phyloP scores from a whole-genome alignment of 2,797 vertebrate genomes.

The Eupleurogrammus muticus region DNA sequence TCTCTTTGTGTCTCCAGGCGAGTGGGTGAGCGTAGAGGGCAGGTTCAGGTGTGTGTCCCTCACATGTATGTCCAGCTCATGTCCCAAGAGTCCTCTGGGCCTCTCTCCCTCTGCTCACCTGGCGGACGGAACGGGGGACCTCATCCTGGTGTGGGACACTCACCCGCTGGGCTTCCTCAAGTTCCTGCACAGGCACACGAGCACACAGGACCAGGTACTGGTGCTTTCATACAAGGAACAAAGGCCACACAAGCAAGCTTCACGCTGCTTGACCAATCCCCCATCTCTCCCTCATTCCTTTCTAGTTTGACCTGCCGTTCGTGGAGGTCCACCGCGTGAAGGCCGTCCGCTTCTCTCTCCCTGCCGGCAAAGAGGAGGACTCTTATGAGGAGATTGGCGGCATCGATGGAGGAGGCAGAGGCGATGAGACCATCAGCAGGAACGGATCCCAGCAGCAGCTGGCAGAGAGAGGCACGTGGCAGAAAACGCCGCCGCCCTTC shows the following conservation, averaged over 20 bases:
- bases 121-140: constrained; percentile 88
- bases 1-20: constrained; percentile 56
- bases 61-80: constrained; percentile 88
- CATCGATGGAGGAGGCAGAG: constrained; percentile 37
- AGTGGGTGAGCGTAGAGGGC: constrained; percentile 83
- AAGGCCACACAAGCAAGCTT: background rate
- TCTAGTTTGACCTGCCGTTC: constrained; percentile 88
- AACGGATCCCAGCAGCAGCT: constrained; percentile 74
- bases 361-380: constrained; percentile 58
- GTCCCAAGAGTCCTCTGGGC: constrained; percentile 85
- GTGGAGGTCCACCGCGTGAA: constrained; percentile 88
- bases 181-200: constrained; percentile 87
- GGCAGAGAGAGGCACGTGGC: constrained; percentile 33
- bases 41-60: constrained; percentile 86
- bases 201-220: constrained; percentile 84
- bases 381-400: constrained; percentile 36
- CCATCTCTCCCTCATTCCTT: background rate
- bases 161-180: constrained; percentile 82
- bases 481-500: constrained; percentile 52
- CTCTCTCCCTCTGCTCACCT: constrained; percentile 89
- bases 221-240: background rate
- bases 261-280: background rate
- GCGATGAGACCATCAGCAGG: constrained; percentile 44
- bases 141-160: constrained; percentile 87
- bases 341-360: constrained; percentile 81